Evolutionary conservation across 2,888 invertebrate species (phyloP).

Genomic region (Ennomos quercinarius): DNA sequence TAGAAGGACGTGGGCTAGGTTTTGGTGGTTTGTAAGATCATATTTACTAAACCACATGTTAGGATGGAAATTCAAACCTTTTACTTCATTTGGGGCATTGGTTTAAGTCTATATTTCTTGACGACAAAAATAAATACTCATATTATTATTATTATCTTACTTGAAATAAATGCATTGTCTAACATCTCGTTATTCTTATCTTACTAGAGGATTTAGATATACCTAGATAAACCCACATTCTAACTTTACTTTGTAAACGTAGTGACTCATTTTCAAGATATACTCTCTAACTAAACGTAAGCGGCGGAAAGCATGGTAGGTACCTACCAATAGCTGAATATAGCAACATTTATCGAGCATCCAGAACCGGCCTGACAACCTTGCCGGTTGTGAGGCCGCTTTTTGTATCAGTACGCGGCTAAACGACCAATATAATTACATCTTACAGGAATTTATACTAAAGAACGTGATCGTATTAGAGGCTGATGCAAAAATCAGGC

Average conservation of each 20-base stretch:
- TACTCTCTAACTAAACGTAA: neutral
- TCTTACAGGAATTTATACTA: slow-evolving; percentile 37
- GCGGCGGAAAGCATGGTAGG: slow-evolving; percentile 8
- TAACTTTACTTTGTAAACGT: no score
- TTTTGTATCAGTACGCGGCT: slow-evolving; percentile 59
- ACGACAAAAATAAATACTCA: no score
- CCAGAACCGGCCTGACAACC: slow-evolving; percentile 67
- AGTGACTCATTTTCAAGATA: slow-evolving; percentile 2
- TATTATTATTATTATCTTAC: no score
- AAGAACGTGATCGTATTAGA: slow-evolving; percentile 39
- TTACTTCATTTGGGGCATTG: slow-evolving; percentile 26
- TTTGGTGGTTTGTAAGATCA: slow-evolving; percentile 14
- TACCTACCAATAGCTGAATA: slow-evolving; percentile 20
- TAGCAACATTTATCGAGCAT: slow-evolving; percentile 45
- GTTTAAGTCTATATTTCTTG: neutral
- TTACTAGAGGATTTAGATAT: no score
- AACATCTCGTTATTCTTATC: no score
- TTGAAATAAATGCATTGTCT: no score
- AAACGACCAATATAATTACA: slow-evolving; percentile 47
- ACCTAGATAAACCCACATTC: no score
- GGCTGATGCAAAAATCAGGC: slow-evolving; percentile 17
- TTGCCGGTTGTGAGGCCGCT: slow-evolving; percentile 63
- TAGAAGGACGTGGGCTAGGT: no score
- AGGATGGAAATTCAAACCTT: slow-evolving; percentile 25
- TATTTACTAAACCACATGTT: slow-evolving; percentile 37